Evolutionary conservation across 1,140 invertebrate genomes (phyloP), one percentile per base, ranked within the genome.

Genomic region (Leptoteleia sp.): DNA sequence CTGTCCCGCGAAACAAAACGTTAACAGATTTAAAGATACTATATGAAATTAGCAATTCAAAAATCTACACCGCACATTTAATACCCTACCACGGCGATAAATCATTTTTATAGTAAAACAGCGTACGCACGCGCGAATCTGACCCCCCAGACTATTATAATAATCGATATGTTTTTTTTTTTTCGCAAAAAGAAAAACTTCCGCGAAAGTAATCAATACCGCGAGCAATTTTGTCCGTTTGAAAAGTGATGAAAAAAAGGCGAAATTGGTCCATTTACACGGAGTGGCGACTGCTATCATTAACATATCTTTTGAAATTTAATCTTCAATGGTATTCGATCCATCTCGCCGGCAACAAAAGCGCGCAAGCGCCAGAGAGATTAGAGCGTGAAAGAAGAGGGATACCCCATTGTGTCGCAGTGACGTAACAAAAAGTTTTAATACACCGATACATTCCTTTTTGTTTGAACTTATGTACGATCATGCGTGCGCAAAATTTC

Each of bases 311-410:
- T 68, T 54, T 62, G 72, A 67, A 61, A 68, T 8, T 54, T 59
- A 77, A 77, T 77, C 75, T 65, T 57, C 4, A 62, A 61, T 42
- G 62, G 40, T 42, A 73, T 79, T 73, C 70, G 68, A 79, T 79
- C 55, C 37, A 70, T 68, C 68, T 79, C 33, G 45, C 61, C 67
- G 61, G 67, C 35, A 72, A 65, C 67, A 78, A 73, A 72, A 45
- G 43, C 5, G 62, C 76, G 76, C 76, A 79, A 72, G 76, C 76
- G 76, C 76, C 38, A 12, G 45, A 42, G 55, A 78, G 75, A 78
- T 78, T 77, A 71, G 54, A 71, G 52, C 65, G 59, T 65, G 31
- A 77, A 65, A 71, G 65, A 64, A 27, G 52, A 77, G 75, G 75
- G 75, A 77, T 77, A 42, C 42, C 40, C 31, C 25, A 78, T 78